phyloP scores from a whole-genome alignment of 1,140 invertebrate species.

The Trichogramma pretiosum region DNA sequence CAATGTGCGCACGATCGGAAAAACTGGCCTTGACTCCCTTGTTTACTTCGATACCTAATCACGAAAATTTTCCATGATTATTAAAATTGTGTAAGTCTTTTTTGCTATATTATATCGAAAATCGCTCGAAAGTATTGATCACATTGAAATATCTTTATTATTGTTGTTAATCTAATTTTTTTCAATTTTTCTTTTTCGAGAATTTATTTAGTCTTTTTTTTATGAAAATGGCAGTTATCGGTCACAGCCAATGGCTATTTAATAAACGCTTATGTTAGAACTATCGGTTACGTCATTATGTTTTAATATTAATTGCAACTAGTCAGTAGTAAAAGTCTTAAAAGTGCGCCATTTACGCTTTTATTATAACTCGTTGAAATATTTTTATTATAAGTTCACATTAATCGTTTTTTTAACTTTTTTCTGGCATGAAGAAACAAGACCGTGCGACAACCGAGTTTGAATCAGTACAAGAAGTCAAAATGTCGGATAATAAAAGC shows the following conservation, averaged over 20 bases:
- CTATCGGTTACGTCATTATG: constrained; percentile 15
- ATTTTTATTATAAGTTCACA: constrained; percentile 3
- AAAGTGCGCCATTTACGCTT: constrained; percentile 12
- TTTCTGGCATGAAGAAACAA: neutral
- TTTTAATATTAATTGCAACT: constrained; percentile 15
- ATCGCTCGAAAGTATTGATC: no score
- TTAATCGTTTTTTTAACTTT: no score
- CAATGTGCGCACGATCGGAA: constrained; percentile 18
- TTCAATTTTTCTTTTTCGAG: constrained; percentile 11
- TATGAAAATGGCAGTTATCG: constrained; percentile 48
- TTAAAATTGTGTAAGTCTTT: neutral
- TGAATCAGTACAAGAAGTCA: no score
- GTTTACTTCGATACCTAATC: no score
- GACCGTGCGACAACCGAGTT: neutral
- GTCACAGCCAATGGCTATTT: constrained; percentile 48
- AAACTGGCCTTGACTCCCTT: constrained; percentile 20
- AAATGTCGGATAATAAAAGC: no score
- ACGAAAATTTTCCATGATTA: no score
- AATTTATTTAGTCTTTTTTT: constrained; percentile 21
- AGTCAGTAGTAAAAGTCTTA: constrained; percentile 11
- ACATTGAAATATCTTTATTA: no score
- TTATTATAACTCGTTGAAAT: constrained; percentile 12
- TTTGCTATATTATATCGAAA: constrained; percentile 12
- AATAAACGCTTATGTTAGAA: constrained; percentile 28
- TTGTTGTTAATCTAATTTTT: no score